Base-by-base conservation (phyloP, 2,113 vertebrate genomes). In the Toxotes jaculatrix region DNA sequence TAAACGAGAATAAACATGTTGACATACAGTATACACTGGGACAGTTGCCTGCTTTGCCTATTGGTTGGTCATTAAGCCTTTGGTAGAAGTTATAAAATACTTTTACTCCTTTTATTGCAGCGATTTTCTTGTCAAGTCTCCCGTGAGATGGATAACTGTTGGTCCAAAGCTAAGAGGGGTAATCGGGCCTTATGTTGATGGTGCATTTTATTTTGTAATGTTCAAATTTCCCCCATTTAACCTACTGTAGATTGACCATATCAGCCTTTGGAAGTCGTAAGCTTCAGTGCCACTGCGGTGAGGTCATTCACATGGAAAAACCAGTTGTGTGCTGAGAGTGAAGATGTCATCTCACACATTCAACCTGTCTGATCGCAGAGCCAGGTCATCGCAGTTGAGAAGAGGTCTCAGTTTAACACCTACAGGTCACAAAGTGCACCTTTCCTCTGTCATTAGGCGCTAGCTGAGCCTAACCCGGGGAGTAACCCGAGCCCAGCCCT, bases 351-450 rank as follows among this genome's bases (percentile, higher is more conserved):
- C 45, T 79, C 43, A 5, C 84, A 85, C 85, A 79, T 80, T 65
- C 34, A 47, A 38, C 75, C 69, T 80, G 74, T 85, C 85, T 23
- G 36, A 76, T 68, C 0, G 57, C 61, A 53, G 59, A 74, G 79
- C 60, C 78, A 4, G 80, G 77, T 82, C 87, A 79, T 34, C 59
- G 0, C n/a, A 51, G 83, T 40, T 2, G 74, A 84, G 79, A 71
- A 65, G 76, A 87, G 87, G 84, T 86, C 85, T 72, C 73, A n/a
- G 83, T 91, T 91, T 89, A 86, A 90, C 88, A 70, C 88, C 90
- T 83, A 16, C 71, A 66, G 90, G 91, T 93, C 89, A 88, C 62
- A 27, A 43, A 12, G 84, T 53, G 80, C 90, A 68, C 82, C 87
- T 71, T 68, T 53, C 59, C 78, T 79, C 69, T 76, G 83, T 82